These are phyloP conservation scores for Steatornis caripensis DNA, from an alignment of 2,113 vertebrate species.

Conservation along the genomic window DNA sequence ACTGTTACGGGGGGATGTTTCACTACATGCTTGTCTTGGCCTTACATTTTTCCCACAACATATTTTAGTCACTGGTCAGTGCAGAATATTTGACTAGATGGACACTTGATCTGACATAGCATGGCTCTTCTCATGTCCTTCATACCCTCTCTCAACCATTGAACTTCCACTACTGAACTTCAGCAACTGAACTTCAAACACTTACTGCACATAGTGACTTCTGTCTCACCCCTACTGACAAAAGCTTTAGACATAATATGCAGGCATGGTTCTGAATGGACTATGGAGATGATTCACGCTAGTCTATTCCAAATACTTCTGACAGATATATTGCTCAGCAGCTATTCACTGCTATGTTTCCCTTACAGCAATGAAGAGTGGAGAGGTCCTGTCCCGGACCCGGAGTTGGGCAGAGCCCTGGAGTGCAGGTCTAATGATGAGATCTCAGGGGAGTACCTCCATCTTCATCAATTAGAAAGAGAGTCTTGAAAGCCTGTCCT, in stretches of 20 bases:
- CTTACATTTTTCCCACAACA: neutral
- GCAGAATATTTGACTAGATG: neutral
- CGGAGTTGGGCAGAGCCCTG: neutral
- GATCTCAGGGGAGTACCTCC: neutral
- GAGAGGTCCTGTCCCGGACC: neutral
- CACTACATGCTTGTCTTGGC: neutral
- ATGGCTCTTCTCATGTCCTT: neutral
- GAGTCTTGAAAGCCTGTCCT: neutral
- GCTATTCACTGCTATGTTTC: neutral
- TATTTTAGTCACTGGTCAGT: neutral
- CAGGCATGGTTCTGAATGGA: neutral
- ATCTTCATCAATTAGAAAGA: neutral
- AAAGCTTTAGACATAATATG: neutral
- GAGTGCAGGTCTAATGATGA: neutral
- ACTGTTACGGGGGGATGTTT: neutral
- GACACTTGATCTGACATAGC: neutral
- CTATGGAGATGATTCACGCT: neutral
- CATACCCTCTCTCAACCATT: neutral
- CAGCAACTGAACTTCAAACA: neutral
- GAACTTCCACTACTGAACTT: neutral
- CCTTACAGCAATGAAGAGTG: neutral
- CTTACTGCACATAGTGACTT: neutral
- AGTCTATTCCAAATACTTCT: neutral
- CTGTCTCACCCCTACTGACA: neutral
- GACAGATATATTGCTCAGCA: neutral